Percentiles rank a stretch among this genome's conserved stretches.
These are phyloP conservation scores for Metridium senile DNA, from an alignment of 92 coral and sea anemone species.

Conservation along the genomic window DNA sequence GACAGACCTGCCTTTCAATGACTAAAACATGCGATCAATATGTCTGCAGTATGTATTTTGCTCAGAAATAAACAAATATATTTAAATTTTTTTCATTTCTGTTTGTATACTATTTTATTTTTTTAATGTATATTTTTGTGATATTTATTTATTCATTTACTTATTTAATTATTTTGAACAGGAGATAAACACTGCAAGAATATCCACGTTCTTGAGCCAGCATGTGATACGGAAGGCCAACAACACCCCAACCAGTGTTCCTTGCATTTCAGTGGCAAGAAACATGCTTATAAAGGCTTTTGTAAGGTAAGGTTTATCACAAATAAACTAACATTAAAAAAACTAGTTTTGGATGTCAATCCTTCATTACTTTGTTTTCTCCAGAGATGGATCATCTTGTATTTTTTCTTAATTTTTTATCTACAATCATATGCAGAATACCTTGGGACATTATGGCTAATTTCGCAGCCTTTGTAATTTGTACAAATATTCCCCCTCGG, in stretches of 20 bases:
- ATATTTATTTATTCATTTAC: not conserved
- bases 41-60: constrained; percentile 87
- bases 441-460: too few species aligned
- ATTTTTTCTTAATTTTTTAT: too few species aligned
- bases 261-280: constrained; percentile 66
- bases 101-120: not conserved
- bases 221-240: constrained; percentile 81
- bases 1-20: constrained; percentile 82
- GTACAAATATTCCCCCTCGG: too few species aligned
- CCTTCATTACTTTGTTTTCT: too few species aligned
- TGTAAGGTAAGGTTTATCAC: constrained; percentile 68
- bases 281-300: constrained; percentile 85
- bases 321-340: too few species aligned
- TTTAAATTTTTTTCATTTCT: too few species aligned
- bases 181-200: constrained; percentile 74
- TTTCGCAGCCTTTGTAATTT: too few species aligned
- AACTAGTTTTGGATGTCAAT: too few species aligned
- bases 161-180: not conserved
- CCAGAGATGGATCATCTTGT: too few species aligned
- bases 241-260: constrained; percentile 93
- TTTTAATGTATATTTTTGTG: constrained; percentile 5
- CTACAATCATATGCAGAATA: too few species aligned
- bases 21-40: constrained; percentile 75
- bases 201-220: constrained; percentile 66
- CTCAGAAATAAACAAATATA: too few species aligned